phyloP scores from a whole-genome alignment of 2,797 vertebrate species.

The Aldrovandia affinis region DNA sequence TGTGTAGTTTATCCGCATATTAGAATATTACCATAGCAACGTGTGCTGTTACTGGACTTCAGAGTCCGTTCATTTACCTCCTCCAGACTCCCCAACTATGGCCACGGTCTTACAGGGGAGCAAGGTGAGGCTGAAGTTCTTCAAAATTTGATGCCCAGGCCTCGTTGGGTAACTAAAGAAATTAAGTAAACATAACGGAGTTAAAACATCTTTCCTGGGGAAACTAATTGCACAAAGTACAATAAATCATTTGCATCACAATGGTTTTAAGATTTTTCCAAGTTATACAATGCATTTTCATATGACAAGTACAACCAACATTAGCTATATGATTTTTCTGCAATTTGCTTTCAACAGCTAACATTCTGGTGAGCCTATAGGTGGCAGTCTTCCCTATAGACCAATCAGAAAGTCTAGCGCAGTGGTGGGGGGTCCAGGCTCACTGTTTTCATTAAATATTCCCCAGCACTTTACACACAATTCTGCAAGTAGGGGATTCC shows the following conservation, averaged over 20 bases:
- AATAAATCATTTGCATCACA: neutral
- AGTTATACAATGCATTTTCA: neutral
- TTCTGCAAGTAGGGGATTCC: no score
- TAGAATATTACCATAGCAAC: neutral
- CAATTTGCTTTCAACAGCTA: no score
- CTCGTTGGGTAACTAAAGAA: constrained; percentile 87
- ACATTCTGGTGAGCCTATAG: no score
- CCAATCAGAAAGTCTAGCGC: no score
- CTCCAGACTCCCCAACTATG: constrained; percentile 92
- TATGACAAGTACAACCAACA: no score
- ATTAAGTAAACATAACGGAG: neutral
- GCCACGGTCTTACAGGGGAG: constrained; percentile 87
- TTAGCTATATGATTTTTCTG: no score
- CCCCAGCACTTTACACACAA: no score
- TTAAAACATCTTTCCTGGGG: neutral
- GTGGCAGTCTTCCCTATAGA: no score
- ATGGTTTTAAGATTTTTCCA: neutral
- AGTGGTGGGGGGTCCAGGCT: no score
- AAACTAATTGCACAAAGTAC: constrained; percentile 7
- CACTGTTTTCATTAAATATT: no score
- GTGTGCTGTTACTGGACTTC: neutral
- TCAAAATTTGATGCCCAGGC: constrained; percentile 79
- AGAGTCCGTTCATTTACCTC: constrained; percentile 76
- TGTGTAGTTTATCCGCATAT: neutral
- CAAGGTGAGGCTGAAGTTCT: constrained; percentile 81